Base-by-base conservation (phyloP, 2,888 invertebrate species). In the Adelognathus sp. region DNA sequence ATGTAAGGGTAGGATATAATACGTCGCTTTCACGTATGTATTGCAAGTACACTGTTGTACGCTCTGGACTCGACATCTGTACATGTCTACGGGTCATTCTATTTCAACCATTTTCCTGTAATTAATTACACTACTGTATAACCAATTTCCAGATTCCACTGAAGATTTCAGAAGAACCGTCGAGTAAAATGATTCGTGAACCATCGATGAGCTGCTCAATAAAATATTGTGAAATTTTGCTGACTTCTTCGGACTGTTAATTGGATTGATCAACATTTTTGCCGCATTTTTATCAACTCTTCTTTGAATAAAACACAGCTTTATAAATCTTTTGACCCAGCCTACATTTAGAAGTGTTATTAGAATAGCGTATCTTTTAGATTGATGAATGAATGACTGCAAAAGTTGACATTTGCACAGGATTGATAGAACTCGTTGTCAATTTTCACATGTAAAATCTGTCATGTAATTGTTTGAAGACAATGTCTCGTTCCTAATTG, bases 1-100 rank as follows among this genome's bases (percentile, higher is more conserved):
- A 61, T 61, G 60, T n/a, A n/a, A 78, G 70, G 52, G 31, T 36
- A 73, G 41, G 77, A 75, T 76, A 80, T 81, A 80, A 81, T 81
- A 75, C 72, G 66, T 70, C 75, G 72, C 73, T 72, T 77, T 80
- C 56, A 80, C 77, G 73, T 69, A n/a, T 33, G 14, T n/a, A 78
- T 50, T 63, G 44, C 9, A 16, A 18, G 29, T 33, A 21, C 18
- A 29, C 29, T 60, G 11, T 18, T 64, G 44, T 44, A 24, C 31
- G 56, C 56, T 46, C n/a, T 56, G 16, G 21, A 36, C 50, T 60
- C 41, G 44, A 36, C 69, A 41, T 52, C 39, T 61, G 31, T 44
- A 16, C 3, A 60, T 33, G 5, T 11, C 21, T 50, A 39, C 36
- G 36, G 21, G 39, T 0, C 58, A 21, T 39, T 58, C 58, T 11